Evolutionary conservation across 2,797 vertebrate genomes (phyloP).

Genomic region (Falco concolor): DNA sequence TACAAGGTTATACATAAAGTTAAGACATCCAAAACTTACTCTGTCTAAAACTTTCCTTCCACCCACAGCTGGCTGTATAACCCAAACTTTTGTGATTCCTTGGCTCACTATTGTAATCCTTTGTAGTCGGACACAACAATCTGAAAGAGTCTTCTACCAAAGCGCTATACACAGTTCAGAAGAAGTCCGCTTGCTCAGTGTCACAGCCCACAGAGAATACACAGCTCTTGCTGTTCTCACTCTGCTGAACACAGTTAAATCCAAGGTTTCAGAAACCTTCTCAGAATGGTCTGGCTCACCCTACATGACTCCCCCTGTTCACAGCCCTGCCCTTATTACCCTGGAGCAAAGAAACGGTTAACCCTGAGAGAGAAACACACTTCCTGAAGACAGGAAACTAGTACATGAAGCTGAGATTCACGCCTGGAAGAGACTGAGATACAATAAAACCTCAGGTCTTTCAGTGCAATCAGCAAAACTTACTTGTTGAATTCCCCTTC

Average conservation of each 20-base stretch:
- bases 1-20: background rate
- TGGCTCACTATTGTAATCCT: background rate
- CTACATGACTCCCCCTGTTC: background rate
- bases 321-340: background rate
- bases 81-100: background rate
- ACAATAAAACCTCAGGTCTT: background rate
- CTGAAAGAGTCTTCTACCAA: background rate
- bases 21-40: background rate
- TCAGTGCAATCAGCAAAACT: background rate
- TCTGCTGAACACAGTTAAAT: background rate
- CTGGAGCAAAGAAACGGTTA: background rate
- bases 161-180: background rate
- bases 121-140: background rate
- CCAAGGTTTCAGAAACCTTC: background rate
- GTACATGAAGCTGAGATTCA: background rate
- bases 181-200: background rate
- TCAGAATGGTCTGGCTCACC: background rate
- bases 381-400: background rate
- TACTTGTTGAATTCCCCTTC: background rate
- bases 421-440: background rate
- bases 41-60: background rate
- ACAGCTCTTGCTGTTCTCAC: fast-evolving
- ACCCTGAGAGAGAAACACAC: background rate
- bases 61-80: background rate
- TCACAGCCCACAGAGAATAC: background rate